Evolutionary conservation across 2,888 invertebrate genomes (phyloP).

Genomic region (Amiota minor): DNA sequence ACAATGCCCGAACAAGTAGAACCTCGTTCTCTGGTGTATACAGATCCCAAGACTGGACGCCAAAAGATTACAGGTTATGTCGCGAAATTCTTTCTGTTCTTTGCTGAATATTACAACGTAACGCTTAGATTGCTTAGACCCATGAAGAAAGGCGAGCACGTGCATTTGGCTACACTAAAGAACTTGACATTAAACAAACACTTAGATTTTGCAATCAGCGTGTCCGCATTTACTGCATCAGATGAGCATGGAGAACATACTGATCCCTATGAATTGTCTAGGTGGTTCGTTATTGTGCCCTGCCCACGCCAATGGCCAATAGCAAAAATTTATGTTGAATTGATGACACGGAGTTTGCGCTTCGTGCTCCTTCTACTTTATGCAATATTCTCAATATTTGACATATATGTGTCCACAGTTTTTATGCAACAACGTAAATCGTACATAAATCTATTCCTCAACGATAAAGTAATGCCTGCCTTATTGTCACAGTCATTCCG

Average conservation of each 20-base stretch:
- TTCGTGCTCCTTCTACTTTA: not conserved
- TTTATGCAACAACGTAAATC: not conserved
- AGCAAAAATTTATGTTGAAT: not conserved
- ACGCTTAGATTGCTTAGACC: not conserved
- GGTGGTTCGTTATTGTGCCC: constrained; percentile 16
- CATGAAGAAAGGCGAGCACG: not conserved
- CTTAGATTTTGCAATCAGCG: not conserved
- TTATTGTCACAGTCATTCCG: constrained; percentile 9
- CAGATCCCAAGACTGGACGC: not conserved
- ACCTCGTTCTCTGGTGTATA: not conserved
- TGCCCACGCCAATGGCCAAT: not conserved
- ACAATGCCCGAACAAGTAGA: not conserved
- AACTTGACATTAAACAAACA: not conserved
- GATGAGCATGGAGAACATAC: not conserved
- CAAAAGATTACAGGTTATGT: constrained; percentile 1
- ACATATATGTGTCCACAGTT: not conserved
- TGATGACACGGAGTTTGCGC: not conserved
- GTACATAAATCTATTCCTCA: not conserved
- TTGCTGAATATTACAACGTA: constrained; percentile 1
- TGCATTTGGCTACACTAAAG: not conserved
- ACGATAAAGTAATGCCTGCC: not conserved
- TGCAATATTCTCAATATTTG: not conserved
- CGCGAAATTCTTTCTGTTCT: not conserved
- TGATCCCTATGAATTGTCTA: not conserved
- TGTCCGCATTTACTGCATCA: not conserved